phyloP scores from a whole-genome alignment of 1,140 invertebrate genomes.

The Agraylea sexmaculata region DNA sequence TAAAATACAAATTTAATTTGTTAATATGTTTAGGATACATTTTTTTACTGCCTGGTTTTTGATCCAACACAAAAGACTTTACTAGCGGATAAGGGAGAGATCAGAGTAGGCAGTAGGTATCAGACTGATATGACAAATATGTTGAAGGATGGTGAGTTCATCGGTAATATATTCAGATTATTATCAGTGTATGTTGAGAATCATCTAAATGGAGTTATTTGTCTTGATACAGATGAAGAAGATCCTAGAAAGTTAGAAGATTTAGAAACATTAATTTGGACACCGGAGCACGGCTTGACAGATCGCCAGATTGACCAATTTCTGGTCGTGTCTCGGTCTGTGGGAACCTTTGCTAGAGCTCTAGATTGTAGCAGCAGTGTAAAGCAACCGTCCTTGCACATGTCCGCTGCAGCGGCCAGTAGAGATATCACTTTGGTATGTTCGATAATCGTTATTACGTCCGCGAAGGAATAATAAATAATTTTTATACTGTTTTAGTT shows the following conservation, averaged over 20 bases:
- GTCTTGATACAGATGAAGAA: constrained; percentile 47
- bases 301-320: constrained; percentile 98
- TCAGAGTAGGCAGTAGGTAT: constrained; percentile 82
- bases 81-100: constrained; percentile 94
- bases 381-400: constrained; percentile 95
- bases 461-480: background rate
- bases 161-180: background rate
- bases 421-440: constrained; percentile 91
- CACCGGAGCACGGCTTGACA: constrained; percentile 75
- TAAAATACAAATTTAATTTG: constrained; percentile 25
- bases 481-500: constrained; percentile 49
- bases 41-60: constrained; percentile 99
- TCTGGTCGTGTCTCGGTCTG: constrained; percentile 91
- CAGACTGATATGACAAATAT: constrained; percentile 80
- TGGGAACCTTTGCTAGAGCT: constrained; percentile 96
- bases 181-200: background rate
- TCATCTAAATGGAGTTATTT: background rate
- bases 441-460: constrained; percentile 9
- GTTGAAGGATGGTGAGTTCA: constrained; percentile 50
- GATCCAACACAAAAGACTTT: constrained; percentile 98
- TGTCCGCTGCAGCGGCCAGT: constrained; percentile 97
- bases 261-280: constrained; percentile 89
- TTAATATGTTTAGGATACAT: constrained; percentile 78
- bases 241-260: constrained; percentile 67
- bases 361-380: constrained; percentile 96